Evolutionary conservation across 2,797 vertebrate species (phyloP).

Genomic region (Anguilla marmorata): DNA sequence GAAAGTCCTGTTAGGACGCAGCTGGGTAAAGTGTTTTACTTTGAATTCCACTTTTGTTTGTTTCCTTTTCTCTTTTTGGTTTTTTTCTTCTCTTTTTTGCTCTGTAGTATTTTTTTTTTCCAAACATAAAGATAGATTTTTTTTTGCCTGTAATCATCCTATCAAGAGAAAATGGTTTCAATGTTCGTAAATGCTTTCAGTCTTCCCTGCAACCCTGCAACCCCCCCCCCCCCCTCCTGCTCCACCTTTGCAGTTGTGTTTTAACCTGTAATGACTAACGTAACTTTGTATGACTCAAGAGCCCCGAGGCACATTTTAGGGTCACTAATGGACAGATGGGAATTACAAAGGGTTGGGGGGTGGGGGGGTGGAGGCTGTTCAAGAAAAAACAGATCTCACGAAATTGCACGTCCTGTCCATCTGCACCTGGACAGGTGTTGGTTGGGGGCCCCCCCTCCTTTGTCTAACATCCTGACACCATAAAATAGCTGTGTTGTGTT

Average conservation of each 20-base stretch:
- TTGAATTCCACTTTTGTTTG: neutral
- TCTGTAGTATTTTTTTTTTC: neutral
- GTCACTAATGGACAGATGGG: slow-evolving; percentile 21
- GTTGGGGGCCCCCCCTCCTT: neutral
- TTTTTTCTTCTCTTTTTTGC: neutral
- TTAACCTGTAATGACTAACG: neutral
- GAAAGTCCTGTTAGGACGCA: neutral
- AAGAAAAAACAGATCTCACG: neutral
- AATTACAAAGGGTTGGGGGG: neutral
- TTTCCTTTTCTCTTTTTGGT: neutral
- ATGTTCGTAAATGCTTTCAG: neutral
- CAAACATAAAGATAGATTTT: neutral
- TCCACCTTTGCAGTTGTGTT: neutral
- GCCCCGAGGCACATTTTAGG: neutral
- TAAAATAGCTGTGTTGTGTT: neutral
- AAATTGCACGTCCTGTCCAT: neutral
- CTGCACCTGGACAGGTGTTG: neutral
- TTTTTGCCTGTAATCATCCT: neutral
- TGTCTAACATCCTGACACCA: neutral
- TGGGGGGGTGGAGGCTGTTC: neutral
- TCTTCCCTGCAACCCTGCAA: neutral
- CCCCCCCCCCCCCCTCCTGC: neutral
- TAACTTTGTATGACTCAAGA: neutral
- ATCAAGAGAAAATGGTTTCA: neutral
- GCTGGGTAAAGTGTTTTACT: neutral